Conservation (phyloP, 1,140 invertebrate genomes). For the Agrilus planipennis region DNA sequence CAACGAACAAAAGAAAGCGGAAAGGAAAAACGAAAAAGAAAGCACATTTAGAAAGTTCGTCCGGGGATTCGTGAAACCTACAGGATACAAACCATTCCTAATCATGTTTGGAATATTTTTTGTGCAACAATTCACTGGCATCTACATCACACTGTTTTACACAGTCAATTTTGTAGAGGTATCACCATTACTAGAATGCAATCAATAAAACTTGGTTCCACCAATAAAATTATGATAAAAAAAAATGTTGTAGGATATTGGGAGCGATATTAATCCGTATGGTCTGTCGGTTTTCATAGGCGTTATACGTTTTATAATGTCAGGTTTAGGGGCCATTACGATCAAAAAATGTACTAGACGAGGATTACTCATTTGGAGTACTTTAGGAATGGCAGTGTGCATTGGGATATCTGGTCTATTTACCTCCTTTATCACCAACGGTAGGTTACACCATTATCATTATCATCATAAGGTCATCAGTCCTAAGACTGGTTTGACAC, state of each 20-base stretch:
- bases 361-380: conserved; percentile 38
- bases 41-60: too few relatives aligned
- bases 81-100: conserved; percentile 47
- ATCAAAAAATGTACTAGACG: conserved; percentile 39
- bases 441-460: too few relatives aligned
- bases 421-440: conserved; percentile 17
- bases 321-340: conserved; percentile 42
- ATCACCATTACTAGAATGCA: too few relatives aligned
- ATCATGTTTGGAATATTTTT: conserved; percentile 44
- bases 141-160: conserved; percentile 36
- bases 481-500: too few relatives aligned
- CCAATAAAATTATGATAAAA: too few relatives aligned
- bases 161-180: background rate
- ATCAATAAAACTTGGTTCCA: too few relatives aligned
- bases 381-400: conserved; percentile 39
- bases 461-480: too few relatives aligned
- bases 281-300: conserved; percentile 49
- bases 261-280: conserved; percentile 37
- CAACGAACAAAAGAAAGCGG: too few relatives aligned
- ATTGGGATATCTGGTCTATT: conserved; percentile 42
- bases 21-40: too few relatives aligned
- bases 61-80: too few relatives aligned
- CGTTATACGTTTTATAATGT: conserved; percentile 47
- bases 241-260: conserved; percentile 40
- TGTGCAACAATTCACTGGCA: conserved; percentile 50